phyloP scores from a whole-genome alignment of 2,113 vertebrate genomes.

The crab-eating macaque (Macaca fascicularis) region T2T-MFA8v1.1 NC_088390.1:74442501-74443000 shows the following conservation, averaged over 20 bases:
- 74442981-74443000: too few relatives aligned
- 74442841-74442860: background rate
- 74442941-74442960: too few relatives aligned
- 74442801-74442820: background rate
- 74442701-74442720: too few relatives aligned
- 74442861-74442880: background rate
- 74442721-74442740: too few relatives aligned
- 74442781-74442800: background rate
- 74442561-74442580: background rate
- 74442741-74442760: too few relatives aligned
- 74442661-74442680: too few relatives aligned
- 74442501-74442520: background rate
- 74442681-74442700: too few relatives aligned
- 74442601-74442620: background rate
- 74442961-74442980: too few relatives aligned
- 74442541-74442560: background rate
- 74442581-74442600: background rate
- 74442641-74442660: background rate
- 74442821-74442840: background rate
- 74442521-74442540: background rate
- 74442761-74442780: too few relatives aligned
- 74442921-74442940: background rate
- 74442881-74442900: background rate
- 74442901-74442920: background rate
- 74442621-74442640: background rate